Conservation (phyloP, 2,797 vertebrate genomes). For the Tragopan temminckii region DNA sequence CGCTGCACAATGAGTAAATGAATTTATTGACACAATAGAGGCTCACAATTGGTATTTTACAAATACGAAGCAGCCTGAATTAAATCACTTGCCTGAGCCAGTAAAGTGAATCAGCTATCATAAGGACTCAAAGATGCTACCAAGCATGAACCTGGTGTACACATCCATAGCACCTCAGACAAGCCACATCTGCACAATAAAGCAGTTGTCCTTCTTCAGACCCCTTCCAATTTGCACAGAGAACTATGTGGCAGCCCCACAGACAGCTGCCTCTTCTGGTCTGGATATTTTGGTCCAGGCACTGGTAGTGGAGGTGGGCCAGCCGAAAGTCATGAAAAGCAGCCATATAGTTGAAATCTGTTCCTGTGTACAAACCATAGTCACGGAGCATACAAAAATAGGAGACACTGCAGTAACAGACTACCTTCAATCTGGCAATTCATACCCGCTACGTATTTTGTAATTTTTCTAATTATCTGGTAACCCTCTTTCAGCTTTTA, state of each 20-base stretch:
- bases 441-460: neutral
- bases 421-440: neutral
- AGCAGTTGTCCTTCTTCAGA: neutral
- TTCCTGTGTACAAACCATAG: neutral
- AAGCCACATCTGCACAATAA: rapidly evolving
- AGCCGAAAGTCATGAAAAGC: neutral
- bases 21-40: neutral
- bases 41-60: neutral
- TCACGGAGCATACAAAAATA: neutral
- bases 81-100: neutral
- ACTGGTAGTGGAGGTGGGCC: neutral
- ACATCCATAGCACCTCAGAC: neutral
- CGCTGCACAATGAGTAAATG: neutral
- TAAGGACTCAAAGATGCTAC: neutral
- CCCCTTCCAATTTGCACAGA: neutral
- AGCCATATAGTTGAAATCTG: neutral
- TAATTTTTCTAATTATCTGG: slow-evolving; percentile 8
- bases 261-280: neutral
- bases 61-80: neutral
- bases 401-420: neutral
- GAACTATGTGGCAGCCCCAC: neutral
- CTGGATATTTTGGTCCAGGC: neutral
- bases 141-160: neutral
- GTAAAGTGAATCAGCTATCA: neutral
- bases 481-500: neutral